Evolutionary conservation across 1,140 invertebrate species (phyloP).

Genomic region (Lasioglossum baleicum): DNA sequence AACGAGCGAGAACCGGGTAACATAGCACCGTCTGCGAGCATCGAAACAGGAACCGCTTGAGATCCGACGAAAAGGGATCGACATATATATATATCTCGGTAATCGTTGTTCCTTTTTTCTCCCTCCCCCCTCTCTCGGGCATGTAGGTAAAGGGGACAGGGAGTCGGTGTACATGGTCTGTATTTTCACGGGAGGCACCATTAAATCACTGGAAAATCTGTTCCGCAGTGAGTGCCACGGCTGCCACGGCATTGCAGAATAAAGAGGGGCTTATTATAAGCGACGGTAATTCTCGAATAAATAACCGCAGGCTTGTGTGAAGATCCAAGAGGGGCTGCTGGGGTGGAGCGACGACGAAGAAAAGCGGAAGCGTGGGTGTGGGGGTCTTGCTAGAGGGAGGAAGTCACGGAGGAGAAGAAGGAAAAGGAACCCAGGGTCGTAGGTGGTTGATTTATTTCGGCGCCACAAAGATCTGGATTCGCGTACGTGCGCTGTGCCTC

Average conservation of each 20-base stretch:
- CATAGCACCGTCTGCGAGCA: not conserved
- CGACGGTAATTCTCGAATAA: conserved; percentile 80
- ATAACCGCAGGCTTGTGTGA: conserved; percentile 74
- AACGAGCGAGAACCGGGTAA: conserved; percentile 10
- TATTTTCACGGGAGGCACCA: conserved; percentile 74
- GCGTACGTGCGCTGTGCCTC: conserved; percentile 78
- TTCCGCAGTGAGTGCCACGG: conserved; percentile 69
- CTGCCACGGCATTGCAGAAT: conserved; percentile 73
- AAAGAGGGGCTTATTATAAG: conserved; percentile 80
- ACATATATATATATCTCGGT: conserved; percentile 31
- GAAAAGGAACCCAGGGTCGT: conserved; percentile 63
- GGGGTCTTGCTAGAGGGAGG: conserved; percentile 37
- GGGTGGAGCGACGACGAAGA: not conserved
- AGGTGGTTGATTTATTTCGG: conserved; percentile 79
- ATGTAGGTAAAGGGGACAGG: conserved; percentile 41
- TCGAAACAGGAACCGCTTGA: conserved; percentile 17
- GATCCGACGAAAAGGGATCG: conserved; percentile 34
- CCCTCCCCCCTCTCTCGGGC: not conserved
- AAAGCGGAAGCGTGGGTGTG: conserved; percentile 11
- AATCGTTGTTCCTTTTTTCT: conserved; percentile 41
- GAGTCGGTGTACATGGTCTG: conserved; percentile 42
- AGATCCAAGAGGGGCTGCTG: conserved; percentile 57
- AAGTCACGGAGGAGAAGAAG: conserved; percentile 53
- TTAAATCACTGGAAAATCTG: conserved; percentile 80
- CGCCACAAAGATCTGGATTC: conserved; percentile 78